Evolutionary conservation across 2,113 vertebrate genomes (phyloP).

Genomic region (Cephalophus harveyi): DNA sequence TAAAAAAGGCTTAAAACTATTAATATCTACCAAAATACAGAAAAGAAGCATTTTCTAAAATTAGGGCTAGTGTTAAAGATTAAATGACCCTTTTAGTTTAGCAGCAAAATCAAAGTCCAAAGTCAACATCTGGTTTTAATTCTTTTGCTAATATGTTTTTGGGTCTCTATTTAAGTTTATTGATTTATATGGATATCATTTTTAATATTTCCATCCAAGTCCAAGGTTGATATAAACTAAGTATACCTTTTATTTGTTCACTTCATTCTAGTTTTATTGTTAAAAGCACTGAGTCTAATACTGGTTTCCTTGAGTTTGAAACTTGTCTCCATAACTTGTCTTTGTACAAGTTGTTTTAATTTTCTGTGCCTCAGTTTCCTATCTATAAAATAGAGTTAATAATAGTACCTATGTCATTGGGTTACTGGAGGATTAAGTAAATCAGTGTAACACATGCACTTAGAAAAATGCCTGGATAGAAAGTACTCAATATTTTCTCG

Average conservation of each 20-base stretch:
- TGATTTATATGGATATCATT: background rate
- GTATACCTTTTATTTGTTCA: background rate
- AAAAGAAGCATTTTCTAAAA: conserved; percentile 38
- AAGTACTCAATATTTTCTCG: background rate
- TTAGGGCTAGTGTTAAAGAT: background rate
- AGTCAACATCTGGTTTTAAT: conserved; percentile 4
- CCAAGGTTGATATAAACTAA: background rate
- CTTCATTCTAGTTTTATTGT: background rate
- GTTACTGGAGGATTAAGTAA: background rate
- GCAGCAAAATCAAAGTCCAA: conserved; percentile 6
- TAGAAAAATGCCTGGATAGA: background rate
- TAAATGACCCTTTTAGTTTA: conserved; percentile 24
- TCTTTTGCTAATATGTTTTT: background rate
- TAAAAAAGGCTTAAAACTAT: background rate
- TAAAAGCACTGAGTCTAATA: background rate
- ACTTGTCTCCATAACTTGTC: background rate
- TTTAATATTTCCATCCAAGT: background rate
- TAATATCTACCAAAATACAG: background rate
- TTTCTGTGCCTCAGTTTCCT: background rate
- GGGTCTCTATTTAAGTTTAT: background rate
- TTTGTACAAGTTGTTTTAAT: background rate
- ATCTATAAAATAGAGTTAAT: background rate
- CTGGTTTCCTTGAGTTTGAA: background rate
- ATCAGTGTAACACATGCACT: background rate
- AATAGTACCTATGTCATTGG: background rate